These are phyloP conservation scores for Drosophila murphyi DNA, from an alignment of 1,140 invertebrate species.

Conservation along the genomic window DNA sequence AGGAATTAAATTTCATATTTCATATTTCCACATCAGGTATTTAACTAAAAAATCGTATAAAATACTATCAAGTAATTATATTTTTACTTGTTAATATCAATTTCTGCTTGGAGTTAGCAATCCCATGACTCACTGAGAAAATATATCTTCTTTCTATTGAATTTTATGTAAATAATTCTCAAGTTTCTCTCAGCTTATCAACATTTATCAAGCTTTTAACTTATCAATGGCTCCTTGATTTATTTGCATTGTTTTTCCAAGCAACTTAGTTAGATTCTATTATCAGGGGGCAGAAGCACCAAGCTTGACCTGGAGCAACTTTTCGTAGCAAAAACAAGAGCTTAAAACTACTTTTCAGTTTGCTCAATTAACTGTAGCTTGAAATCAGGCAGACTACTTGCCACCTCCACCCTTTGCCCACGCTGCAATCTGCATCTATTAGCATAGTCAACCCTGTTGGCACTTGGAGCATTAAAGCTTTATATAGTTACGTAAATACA, in stretches of 20 bases:
- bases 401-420: neutral
- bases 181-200: conserved; percentile 5
- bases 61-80: too few relatives aligned
- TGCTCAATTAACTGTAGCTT: conserved; percentile 47
- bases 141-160: neutral
- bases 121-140: neutral
- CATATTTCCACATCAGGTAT: too few relatives aligned
- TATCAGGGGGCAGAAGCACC: neutral
- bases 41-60: too few relatives aligned
- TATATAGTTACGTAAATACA: conserved; percentile 28
- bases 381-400: conserved; percentile 45
- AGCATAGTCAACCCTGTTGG: conserved; percentile 41
- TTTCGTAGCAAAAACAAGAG: conserved; percentile 33
- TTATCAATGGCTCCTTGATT: conserved; percentile 16
- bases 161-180: neutral
- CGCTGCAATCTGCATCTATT: conserved; percentile 53
- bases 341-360: conserved; percentile 34
- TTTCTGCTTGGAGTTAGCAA: too few relatives aligned
- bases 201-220: neutral
- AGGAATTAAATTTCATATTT: too few relatives aligned
- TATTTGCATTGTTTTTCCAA: conserved; percentile 19
- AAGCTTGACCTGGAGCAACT: conserved; percentile 28
- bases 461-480: conserved; percentile 49
- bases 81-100: too few relatives aligned
- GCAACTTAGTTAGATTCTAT: conserved; percentile 6